Conservation (phyloP, 1,140 invertebrate species). For the Planococcus citri region DNA sequence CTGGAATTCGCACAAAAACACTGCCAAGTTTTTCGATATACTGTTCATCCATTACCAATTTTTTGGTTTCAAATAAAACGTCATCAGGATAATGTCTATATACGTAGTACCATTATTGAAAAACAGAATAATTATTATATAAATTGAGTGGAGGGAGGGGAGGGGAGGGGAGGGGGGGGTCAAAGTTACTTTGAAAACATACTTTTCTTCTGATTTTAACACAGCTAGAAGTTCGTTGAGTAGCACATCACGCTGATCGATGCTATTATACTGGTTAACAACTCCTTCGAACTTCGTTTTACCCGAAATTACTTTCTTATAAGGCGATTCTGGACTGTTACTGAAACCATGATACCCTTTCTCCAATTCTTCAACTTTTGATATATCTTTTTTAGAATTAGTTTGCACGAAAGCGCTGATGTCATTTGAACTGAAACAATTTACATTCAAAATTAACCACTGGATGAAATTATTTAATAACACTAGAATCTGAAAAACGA, state of each 20-base stretch:
- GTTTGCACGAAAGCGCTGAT: not conserved
- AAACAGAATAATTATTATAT: no score
- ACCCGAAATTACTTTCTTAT: not conserved
- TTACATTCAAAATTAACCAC: not conserved
- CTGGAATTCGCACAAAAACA: not conserved
- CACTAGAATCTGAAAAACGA: not conserved
- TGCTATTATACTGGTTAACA: not conserved
- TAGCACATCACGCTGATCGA: not conserved
- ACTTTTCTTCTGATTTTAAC: not conserved
- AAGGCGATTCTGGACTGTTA: not conserved
- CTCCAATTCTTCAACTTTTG: not conserved
- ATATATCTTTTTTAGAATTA: not conserved
- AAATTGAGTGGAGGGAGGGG: no score
- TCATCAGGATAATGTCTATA: constrained; percentile 3
- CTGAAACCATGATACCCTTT: not conserved
- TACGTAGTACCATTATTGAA: not conserved
- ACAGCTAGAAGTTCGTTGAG: not conserved
- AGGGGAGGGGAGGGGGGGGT: no score
- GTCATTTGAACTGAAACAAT: not conserved
- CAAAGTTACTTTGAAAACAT: not conserved
- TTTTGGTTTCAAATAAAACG: not conserved
- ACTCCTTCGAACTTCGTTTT: not conserved
- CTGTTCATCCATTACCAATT: not conserved
- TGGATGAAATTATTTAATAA: not conserved
- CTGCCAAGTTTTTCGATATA: not conserved